Base-by-base conservation (phyloP, 2,113 vertebrate genomes). In the Atractosteus spatula region DNA sequence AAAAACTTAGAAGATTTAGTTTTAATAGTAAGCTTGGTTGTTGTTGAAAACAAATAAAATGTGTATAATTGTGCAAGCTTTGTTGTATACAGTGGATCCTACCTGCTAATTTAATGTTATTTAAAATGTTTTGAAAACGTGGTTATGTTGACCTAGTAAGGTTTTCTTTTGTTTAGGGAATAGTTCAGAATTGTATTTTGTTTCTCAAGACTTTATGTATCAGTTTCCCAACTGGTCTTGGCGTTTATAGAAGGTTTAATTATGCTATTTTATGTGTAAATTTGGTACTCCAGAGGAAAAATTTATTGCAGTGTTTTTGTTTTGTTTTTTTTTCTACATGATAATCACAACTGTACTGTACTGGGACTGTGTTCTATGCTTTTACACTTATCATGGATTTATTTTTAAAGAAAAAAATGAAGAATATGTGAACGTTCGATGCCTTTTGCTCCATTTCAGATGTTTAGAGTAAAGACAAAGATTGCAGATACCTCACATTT, bases 21-120 rank as follows among this genome's bases (percentile, higher is more conserved):
- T 83, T 75, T 81, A 75, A 81, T 71, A 73, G 76, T 82, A 83
- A 78, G 71, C 76, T 68, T 62, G 76, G 79, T 83, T 85, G 75
- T 87, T 87, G 87, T 83, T 84, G 74, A 79, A 86, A 84, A 86
- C 81, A 85, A 85, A 72, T 77, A 80, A 62, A 79, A 70, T 89
- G 84, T 91, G 86, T 91, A 87, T 90, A 91, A 87, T 86, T 89
- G 85, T 90, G 82, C 83, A 87, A 90, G 87, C 80, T 83, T 86
- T 89, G 82, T 81, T 91, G 88, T 92, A 89, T 87, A 89, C 88
- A 89, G 81, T 90, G 82, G 81, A 86, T 85, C 84, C 84, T 85
- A 88, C 82, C 84, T 87, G 81, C 83, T 90, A 88, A 92, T 91
- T 91, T 91, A 92, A 91, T 90, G 80, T 91, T 90, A 91, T 92